Evolutionary conservation across 2,888 invertebrate species (phyloP), one percentile per base, ranked within the genome.

Genomic region (Hoplodrina blanda): DNA sequence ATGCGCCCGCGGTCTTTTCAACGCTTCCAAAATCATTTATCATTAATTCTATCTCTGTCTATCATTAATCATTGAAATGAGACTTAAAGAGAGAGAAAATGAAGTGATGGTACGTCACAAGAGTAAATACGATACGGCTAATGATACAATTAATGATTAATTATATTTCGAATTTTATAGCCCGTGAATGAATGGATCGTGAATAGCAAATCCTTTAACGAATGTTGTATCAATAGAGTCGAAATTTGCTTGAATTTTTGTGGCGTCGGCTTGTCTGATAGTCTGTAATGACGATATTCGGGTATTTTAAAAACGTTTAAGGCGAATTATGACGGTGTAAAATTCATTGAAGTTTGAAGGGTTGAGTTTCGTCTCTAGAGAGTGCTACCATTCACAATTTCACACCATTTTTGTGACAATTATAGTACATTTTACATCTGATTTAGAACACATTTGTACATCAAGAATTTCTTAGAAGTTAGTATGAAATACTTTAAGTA

Each of bases 1-100:
- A 92, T 94, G 95, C 86, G 84, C 83, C 85, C 87, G 85, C 90
- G 87, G 62, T 89, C 93, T 91, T 95, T 95, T 95, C 95, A 95
- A 92, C 95, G 89, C 90, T 83, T 82, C 85, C 76, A 84, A 84
- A 78, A 91, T 91, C 94, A 94, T 95, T 92, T 90, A 95, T 95
- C 95, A 95, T 90, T 85, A 89, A 89, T 90, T 91, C 89, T 89
- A 86, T 85, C 85, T 88, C 85, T 80, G 78, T 83, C 82, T 75
- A 89, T 90, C 93, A 95, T 95, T 91, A 91, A 95, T 95, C 95
- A 95, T 91, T 89, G 79, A 91, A 96, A 96, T 95, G 94, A 95
- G 95, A 94, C 94, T 95, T 95, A 95, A 95, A 95, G 93, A 92
- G 94, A 95, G 93, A 94, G 94, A 95, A 95, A 94, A 96, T 95